phyloP scores from a whole-genome alignment of 2,113 vertebrate species.

The Phyllopteryx taeniolatus region DNA sequence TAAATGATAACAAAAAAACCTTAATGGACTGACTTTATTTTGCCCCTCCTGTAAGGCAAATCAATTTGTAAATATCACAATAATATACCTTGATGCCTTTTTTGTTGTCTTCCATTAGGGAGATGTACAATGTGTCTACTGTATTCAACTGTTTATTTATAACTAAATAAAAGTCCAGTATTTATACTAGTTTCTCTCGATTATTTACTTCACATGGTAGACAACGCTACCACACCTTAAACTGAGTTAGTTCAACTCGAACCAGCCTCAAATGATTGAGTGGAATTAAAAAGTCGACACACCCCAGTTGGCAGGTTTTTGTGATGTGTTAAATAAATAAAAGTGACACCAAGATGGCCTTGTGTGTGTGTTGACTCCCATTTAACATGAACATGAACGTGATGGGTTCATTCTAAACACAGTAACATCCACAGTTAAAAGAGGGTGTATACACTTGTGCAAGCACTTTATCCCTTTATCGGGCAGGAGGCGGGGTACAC shows the following conservation, averaged over 20 bases:
- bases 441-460: too few relatives aligned
- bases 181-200: conserved; percentile 3
- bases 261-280: neutral
- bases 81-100: conserved; percentile 77
- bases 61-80: conserved; percentile 66
- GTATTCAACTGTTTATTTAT: conserved; percentile 72
- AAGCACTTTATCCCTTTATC: too few relatives aligned
- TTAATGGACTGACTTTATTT: conserved; percentile 31
- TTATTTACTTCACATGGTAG: neutral
- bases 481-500: too few relatives aligned
- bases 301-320: too few relatives aligned
- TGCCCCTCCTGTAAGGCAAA: conserved; percentile 27
- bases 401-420: too few relatives aligned
- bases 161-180: conserved; percentile 70
- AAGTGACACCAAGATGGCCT: too few relatives aligned
- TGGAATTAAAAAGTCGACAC: too few relatives aligned
- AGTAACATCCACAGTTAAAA: too few relatives aligned
- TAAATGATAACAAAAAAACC: conserved; percentile 15
- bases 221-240: neutral
- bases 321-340: too few relatives aligned
- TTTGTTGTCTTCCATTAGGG: conserved; percentile 72
- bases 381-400: too few relatives aligned
- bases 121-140: conserved; percentile 69
- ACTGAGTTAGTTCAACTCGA: neutral
- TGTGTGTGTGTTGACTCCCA: too few relatives aligned